Evolutionary conservation across 2,797 vertebrate species (phyloP), one percentile per base, ranked within the genome.

Genomic region (Garrulus glandarius): DNA sequence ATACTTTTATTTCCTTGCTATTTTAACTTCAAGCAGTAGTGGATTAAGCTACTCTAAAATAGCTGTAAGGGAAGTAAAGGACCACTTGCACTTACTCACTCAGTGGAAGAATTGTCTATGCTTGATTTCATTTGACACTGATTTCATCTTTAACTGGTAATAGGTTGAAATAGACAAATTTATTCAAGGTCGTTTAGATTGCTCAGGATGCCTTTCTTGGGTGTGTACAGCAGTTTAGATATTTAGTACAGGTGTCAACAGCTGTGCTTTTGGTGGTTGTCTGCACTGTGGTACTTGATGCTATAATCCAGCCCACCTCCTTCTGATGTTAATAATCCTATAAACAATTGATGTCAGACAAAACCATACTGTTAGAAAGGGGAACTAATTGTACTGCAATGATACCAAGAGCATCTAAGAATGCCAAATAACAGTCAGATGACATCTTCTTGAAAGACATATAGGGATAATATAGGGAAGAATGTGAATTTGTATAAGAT

Each of bases 111-210:
- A 27, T 39, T 60, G 6, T 49, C 41, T 56, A 2, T 44, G 8
- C 79, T 89, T 79, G 15, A 77, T 67, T 89, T 91, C 4, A 43
- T 69, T 69, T 71, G 7, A 43, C 27, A 17, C 27, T 47, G 14
- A 5, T 74, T 93, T 84, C 84, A 13, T 29, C 41, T 79, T 70
- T 85, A 60, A 56, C 24, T 65, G 17, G 26, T 18, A 49, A 47
- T 75, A 84, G 85, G 41, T 75, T 93, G 80, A 84, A 44, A 91
- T 72, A 82, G 79, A 85, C 16, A 87, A 72, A 87, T 96, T 94
- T 93, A 94, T 92, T 95, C 71, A 93, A 93, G 46, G 15, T 74
- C 13, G 49, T 87, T 75, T 68, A 52, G 15, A 43, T 74, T 87
- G 55, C 23, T 80, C 41, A 53, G 27, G 13, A 37, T 52, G 15